A percentile compares a stretch with the other conserved stretches of the same genome.
Conservation (phyloP, 1,140 invertebrate species). For the Cyrtorhinus lividipennis region DNA sequence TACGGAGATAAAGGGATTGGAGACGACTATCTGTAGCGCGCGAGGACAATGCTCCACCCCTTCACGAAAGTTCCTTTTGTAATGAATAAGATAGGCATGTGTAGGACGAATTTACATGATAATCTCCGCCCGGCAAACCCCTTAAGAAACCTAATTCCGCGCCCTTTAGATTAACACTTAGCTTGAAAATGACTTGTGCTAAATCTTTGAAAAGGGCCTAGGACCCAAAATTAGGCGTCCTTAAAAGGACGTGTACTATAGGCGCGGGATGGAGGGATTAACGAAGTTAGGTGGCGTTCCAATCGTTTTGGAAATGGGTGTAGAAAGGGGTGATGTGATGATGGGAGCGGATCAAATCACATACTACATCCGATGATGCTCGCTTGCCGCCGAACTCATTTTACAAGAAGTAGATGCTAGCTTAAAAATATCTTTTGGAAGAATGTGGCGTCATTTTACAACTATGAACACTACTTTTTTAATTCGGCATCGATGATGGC, state of each 20-base stretch:
- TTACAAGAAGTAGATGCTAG: too few species aligned
- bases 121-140: conserved; percentile 9
- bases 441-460: too few species aligned
- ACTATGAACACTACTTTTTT: too few species aligned
- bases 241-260: too few species aligned
- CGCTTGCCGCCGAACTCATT: too few species aligned
- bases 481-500: too few species aligned
- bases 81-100: conserved; percentile 16
- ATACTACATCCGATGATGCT: too few species aligned
- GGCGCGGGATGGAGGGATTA: neutral
- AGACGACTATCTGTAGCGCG: neutral
- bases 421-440: too few species aligned
- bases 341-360: too few species aligned
- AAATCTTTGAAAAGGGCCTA: conserved; percentile 1
- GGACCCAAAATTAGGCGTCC: neutral
- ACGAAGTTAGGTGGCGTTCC: neutral
- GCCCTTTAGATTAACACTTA: conserved; percentile 12
- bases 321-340: too few species aligned
- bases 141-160: conserved; percentile 12
- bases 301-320: neutral
- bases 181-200: conserved; percentile 12
- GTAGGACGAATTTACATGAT: conserved; percentile 12
- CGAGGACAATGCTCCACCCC: neutral
- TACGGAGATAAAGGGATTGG: conserved; percentile 11
- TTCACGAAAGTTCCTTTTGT: conserved; percentile 4